Conservation (phyloP, 2,797 vertebrate genomes). For the Pseudocheirus occidentalis region DNA sequence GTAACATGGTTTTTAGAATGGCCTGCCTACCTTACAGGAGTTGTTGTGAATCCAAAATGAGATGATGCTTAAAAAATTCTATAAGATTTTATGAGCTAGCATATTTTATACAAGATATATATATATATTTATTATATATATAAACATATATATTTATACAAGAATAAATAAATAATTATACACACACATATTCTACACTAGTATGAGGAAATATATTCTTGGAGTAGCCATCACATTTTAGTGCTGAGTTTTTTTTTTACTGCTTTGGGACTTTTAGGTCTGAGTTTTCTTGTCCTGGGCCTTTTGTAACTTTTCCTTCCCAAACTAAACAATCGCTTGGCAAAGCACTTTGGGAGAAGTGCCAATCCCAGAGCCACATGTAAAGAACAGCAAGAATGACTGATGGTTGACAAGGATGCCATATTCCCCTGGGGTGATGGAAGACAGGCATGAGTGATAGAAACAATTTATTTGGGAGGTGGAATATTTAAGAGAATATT, state of each 20-base stretch:
- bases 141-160: no score
- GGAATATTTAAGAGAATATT: neutral
- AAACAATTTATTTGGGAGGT: neutral
- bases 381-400: neutral
- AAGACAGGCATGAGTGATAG: neutral
- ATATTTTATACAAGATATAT: neutral
- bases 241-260: neutral
- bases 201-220: neutral
- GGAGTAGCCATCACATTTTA: neutral
- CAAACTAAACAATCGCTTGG: neutral
- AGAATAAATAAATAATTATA: no score
- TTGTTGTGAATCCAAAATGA: neutral
- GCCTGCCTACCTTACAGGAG: neutral
- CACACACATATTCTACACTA: no score
- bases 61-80: neutral
- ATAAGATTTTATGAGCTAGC: neutral
- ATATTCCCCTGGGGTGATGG: neutral
- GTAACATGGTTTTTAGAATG: neutral
- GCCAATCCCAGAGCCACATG: neutral
- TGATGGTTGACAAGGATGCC: neutral
- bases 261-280: neutral
- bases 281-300: neutral
- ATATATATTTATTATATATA: no score
- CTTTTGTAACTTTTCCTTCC: neutral
- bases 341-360: neutral